Evolutionary conservation across 2,113 vertebrate genomes (phyloP).

Genomic region (Hemicordylus capensis): DNA sequence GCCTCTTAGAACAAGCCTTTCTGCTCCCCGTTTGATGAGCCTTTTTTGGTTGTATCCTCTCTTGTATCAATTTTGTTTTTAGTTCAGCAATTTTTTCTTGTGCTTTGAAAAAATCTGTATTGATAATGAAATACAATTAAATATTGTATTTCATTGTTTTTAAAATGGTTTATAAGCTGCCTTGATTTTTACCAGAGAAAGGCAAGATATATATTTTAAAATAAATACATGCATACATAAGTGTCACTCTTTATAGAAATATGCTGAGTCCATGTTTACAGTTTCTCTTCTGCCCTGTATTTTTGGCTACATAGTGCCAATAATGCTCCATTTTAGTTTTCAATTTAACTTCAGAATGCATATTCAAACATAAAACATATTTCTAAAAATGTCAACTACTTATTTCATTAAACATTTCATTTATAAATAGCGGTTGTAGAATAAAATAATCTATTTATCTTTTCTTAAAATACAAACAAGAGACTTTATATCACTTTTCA

Average conservation of each 20-base stretch:
- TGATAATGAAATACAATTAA: too few relatives aligned
- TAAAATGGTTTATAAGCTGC: too few relatives aligned
- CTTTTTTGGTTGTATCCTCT: too few relatives aligned
- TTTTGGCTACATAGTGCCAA: constrained; percentile 28
- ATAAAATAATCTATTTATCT: constrained; percentile 36
- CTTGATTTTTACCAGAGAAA: too few relatives aligned
- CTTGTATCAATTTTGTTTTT: too few relatives aligned
- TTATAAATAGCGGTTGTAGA: constrained; percentile 19
- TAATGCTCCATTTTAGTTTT: constrained; percentile 1
- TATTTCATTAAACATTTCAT: background rate
- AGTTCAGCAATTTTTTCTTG: too few relatives aligned
- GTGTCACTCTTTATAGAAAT: background rate
- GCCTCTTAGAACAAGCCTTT: too few relatives aligned
- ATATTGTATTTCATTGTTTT: too few relatives aligned
- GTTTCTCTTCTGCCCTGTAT: constrained; percentile 16
- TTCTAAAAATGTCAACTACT: background rate
- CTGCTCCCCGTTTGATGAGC: too few relatives aligned
- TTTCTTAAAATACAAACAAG: constrained; percentile 5
- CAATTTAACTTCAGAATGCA: background rate
- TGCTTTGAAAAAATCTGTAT: too few relatives aligned
- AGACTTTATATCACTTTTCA: background rate
- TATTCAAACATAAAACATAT: constrained; percentile 9
- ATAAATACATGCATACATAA: too few relatives aligned
- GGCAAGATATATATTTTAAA: too few relatives aligned
- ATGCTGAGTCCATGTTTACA: background rate